Evolutionary conservation across 2,797 vertebrate genomes (phyloP), one percentile per base, ranked within the genome.

Genomic region (Margarornis squamiger): DNA sequence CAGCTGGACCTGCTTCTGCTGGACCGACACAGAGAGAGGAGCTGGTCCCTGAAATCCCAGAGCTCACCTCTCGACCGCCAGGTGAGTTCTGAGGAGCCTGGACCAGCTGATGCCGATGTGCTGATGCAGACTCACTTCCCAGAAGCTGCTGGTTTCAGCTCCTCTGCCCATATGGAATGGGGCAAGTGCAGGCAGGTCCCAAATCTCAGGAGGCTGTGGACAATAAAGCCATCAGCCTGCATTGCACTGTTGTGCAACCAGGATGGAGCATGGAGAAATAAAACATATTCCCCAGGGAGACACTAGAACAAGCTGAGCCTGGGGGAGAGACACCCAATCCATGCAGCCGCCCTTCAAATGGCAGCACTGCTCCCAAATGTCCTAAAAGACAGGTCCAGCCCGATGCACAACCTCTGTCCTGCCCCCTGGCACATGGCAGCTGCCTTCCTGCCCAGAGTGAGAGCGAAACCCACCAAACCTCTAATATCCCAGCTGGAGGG

Each of bases 131-230:
- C 54, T 85, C 24, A 12, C 27, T 39, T 30, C 79, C 58, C n/a
- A 54, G 51, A 24, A 90, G 66, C 34, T 79, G 85, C 67, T 72
- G 73, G 3, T 66, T 73, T 77, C 51, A 90, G 85, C 52, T 76
- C 41, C 66, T 67, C 74, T 59, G 66, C 74, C 63, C 41, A 27
- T 8, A 26, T 3, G 59, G 90, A 78, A 51, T 12, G 34, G 83
- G 61, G 41, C 39, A 96, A 92, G 81, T 15, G 85, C 86, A 54
- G 32, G 29, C 51, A 79, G 82, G 72, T 49, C 80, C 62, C 59
- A 72, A 55, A 55, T 41, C 48, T 92, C 57, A 66, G 83, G 22
- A 79, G 86, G n/a, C 82, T 32, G 34, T 1, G 14, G 61, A 59
- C 30, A 48, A n/a, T 30, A 41, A 62, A 73, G 43, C 46, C 91